A percentile compares a stretch with the other conserved stretches of the same genome.
These are phyloP conservation scores for Anhinga anhinga DNA, from an alignment of 2,113 vertebrate species.

Conservation along the genomic window DNA sequence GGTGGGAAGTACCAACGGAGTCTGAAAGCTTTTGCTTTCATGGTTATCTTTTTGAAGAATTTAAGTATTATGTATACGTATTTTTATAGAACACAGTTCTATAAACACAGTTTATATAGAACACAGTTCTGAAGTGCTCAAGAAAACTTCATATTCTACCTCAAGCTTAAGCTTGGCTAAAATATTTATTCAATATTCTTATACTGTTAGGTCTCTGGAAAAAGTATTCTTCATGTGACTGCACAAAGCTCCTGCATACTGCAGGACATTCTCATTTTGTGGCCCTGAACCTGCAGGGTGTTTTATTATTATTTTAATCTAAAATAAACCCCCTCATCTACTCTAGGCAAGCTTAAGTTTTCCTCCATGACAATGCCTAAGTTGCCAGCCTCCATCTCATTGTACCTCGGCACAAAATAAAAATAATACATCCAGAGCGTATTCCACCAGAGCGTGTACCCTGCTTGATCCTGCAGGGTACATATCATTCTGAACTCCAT, in stretches of 20 bases:
- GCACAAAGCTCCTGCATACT: not conserved
- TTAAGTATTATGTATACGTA: not conserved
- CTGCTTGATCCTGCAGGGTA: not conserved
- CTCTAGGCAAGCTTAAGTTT: not conserved
- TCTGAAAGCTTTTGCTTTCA: slow-evolving; percentile 35
- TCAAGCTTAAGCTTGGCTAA: not conserved
- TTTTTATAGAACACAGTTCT: not conserved
- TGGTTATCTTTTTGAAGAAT: not conserved
- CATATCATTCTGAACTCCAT: not conserved
- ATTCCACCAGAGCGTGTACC: not conserved
- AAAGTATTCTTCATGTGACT: not conserved
- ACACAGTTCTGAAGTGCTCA: not conserved
- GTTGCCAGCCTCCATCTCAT: not conserved
- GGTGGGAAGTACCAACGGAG: slow-evolving; percentile 61
- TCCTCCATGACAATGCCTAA: not conserved
- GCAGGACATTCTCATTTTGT: not conserved
- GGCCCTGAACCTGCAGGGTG: not conserved
- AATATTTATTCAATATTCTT: not conserved
- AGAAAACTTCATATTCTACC: not conserved
- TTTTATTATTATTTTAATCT: not conserved
- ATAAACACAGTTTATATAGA: too few species aligned
- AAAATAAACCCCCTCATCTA: not conserved
- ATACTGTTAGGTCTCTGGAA: not conserved
- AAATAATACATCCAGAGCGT: not conserved
- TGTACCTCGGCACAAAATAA: not conserved